These are phyloP conservation scores for Ephialtes manifestator DNA, from an alignment of 2,888 invertebrate genomes.

Conservation along the genomic window DNA sequence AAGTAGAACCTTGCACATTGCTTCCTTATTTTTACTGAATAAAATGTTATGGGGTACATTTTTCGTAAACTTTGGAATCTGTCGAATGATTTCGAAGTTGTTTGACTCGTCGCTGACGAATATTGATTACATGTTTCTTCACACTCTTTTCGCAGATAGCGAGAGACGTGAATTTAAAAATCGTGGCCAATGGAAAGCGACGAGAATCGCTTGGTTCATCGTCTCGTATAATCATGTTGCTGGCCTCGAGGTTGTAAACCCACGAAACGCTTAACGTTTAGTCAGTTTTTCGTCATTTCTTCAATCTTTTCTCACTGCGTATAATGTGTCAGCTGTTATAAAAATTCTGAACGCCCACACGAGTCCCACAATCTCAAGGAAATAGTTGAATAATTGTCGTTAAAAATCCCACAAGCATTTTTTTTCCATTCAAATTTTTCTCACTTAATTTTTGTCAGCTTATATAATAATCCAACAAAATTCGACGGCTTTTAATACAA, in stretches of 20 bases:
- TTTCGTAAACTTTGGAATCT: neutral
- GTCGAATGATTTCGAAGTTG: neutral
- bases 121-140: neutral
- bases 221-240: neutral
- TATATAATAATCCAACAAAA: neutral
- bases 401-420: neutral
- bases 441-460: neutral
- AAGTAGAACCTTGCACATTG: no score
- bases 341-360: neutral
- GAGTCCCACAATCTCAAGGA: neutral
- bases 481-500: neutral
- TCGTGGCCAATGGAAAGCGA: neutral
- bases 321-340: neutral
- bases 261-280: neutral
- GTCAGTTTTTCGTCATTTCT: neutral
- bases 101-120: neutral
- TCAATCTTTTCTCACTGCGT: neutral
- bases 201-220: constrained; percentile 4
- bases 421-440: neutral
- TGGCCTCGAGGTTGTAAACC: neutral
- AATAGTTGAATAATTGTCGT: neutral
- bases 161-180: neutral
- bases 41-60: no score
- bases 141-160: neutral
- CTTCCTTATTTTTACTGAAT: no score